These are phyloP conservation scores for Myrmecophaga tridactyla DNA, from an alignment of 2,113 vertebrate genomes.

Conservation along the genomic window DNA sequence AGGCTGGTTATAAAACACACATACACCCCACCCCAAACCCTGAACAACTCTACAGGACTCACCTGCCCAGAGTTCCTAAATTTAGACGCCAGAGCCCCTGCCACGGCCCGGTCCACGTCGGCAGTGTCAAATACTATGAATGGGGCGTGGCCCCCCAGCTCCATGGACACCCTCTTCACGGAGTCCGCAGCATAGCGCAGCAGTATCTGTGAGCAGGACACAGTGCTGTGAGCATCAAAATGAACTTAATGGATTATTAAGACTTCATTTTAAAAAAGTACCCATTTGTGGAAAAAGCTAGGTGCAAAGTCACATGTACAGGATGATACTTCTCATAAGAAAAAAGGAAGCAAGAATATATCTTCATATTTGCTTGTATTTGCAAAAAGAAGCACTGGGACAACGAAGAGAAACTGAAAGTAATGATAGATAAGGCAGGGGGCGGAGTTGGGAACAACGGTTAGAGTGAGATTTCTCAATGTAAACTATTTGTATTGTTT, in stretches of 20 bases:
- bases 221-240: rapidly evolving
- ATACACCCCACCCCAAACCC: neutral
- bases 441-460: neutral
- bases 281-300: too few relatives aligned
- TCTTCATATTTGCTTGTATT: neutral
- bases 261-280: neutral
- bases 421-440: too few relatives aligned
- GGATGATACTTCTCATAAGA: neutral
- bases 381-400: neutral
- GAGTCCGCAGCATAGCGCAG: conserved; percentile 90
- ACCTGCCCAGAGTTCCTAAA: conserved; percentile 98
- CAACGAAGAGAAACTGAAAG: neutral
- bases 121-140: conserved; percentile 98
- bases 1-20: neutral
- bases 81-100: conserved; percentile 93
- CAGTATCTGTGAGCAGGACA: conserved; percentile 84
- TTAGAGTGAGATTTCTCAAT: neutral
- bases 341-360: neutral
- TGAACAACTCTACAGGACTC: neutral
- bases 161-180: conserved; percentile 96
- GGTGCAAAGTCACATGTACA: rapidly evolving
- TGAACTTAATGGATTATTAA: rapidly evolving
- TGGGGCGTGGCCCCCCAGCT: conserved; percentile 95
- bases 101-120: conserved; percentile 89
- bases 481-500: neutral